phyloP scores from a whole-genome alignment of 1,140 invertebrate genomes.

The Macrotrachela quadricornifera region DNA sequence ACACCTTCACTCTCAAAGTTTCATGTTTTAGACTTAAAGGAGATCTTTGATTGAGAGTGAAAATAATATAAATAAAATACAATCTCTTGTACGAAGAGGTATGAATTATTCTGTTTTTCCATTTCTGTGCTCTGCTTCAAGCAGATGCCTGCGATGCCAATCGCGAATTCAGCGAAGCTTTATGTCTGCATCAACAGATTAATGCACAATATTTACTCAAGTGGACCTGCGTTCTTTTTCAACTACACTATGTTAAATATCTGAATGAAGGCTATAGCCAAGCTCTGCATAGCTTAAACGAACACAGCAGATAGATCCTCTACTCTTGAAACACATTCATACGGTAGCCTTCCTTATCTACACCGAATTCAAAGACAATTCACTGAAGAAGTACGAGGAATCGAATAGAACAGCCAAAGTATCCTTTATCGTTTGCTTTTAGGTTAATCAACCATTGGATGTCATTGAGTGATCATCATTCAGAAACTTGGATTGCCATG shows the following conservation, averaged over 20 bases:
- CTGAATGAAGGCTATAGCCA: conserved; percentile 34
- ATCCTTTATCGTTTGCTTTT: not conserved
- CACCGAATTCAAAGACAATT: conserved; percentile 29
- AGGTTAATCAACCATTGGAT: conserved; percentile 27
- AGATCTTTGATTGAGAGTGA: too few relatives aligned
- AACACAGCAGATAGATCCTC: conserved; percentile 37
- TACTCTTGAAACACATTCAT: conserved; percentile 36
- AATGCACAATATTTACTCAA: too few relatives aligned
- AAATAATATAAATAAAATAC: too few relatives aligned
- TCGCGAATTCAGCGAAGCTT: too few relatives aligned
- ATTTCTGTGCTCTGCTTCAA: too few relatives aligned
- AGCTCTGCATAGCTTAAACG: conserved; percentile 21
- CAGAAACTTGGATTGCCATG: conserved; percentile 41
- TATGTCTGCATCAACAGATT: too few relatives aligned
- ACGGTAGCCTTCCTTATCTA: conserved; percentile 31
- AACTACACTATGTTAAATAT: conserved; percentile 44
- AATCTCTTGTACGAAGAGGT: too few relatives aligned
- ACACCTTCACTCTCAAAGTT: too few relatives aligned
- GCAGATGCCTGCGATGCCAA: too few relatives aligned
- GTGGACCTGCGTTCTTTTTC: conserved; percentile 32
- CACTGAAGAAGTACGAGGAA: conserved; percentile 35
- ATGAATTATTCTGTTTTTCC: too few relatives aligned
- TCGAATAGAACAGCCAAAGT: too few relatives aligned
- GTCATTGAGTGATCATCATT: conserved; percentile 26
- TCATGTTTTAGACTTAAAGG: too few relatives aligned